Percentiles rank a stretch among this genome's conserved stretches.
Evolutionary conservation across 2,113 vertebrate species (phyloP).

Genomic region (Hucho hucho): DNA sequence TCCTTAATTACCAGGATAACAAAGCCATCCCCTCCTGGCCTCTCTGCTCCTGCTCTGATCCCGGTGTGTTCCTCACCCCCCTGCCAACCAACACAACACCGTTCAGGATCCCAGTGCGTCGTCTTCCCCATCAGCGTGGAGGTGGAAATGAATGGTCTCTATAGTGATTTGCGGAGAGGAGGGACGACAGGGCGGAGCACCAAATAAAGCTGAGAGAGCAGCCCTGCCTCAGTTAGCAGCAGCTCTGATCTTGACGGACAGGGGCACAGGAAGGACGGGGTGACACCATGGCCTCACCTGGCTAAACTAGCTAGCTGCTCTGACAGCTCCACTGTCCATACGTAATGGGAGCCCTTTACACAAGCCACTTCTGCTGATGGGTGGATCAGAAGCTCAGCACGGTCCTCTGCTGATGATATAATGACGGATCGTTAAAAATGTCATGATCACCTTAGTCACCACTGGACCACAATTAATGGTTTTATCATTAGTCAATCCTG

Average conservation of each 20-base stretch:
- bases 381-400: slow-evolving; percentile 3
- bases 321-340: slow-evolving; percentile 58
- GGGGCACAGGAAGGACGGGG: slow-evolving; percentile 48
- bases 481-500: not conserved
- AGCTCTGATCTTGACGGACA: slow-evolving; percentile 67
- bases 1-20: slow-evolving; percentile 89
- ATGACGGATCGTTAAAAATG: slow-evolving; percentile 31
- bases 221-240: slow-evolving; percentile 54
- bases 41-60: slow-evolving; percentile 39
- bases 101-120: slow-evolving; percentile 40
- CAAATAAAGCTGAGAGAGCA: slow-evolving; percentile 63
- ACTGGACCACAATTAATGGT: not conserved
- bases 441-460: slow-evolving; percentile 5
- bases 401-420: slow-evolving; percentile 21
- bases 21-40: slow-evolving; percentile 68
- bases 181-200: slow-evolving; percentile 53
- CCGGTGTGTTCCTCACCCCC: slow-evolving; percentile 38
- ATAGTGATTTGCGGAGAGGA: slow-evolving; percentile 50
- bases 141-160: slow-evolving; percentile 45
- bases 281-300: slow-evolving; percentile 61
- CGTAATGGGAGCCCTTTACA: slow-evolving; percentile 35
- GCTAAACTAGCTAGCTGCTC: slow-evolving; percentile 59
- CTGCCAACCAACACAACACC: slow-evolving; percentile 21
- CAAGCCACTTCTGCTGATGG: slow-evolving; percentile 6
- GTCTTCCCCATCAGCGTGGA: slow-evolving; percentile 27